Percentiles rank a stretch among this genome's conserved stretches.
phyloP scores from a whole-genome alignment of 2,797 vertebrate species.

The Alouatta caraya region DNA sequence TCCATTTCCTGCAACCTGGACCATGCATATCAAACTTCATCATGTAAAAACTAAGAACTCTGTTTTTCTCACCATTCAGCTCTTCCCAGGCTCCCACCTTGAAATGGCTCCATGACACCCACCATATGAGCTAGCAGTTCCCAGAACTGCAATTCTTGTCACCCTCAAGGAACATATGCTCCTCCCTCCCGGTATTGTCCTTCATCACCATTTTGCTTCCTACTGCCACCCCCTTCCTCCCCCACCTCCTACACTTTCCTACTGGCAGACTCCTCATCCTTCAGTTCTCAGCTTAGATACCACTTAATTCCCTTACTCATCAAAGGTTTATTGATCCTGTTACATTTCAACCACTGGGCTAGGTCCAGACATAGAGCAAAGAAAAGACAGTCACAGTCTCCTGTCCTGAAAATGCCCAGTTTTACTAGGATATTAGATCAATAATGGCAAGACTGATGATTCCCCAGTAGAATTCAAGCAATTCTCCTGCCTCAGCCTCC shows the following conservation, averaged over 20 bases:
- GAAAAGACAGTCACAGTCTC: background rate
- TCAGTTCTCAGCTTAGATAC: background rate
- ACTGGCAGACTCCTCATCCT: background rate
- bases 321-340: background rate
- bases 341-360: background rate
- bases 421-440: background rate
- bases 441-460: background rate
- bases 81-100: background rate
- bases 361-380: background rate
- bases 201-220: background rate
- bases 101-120: background rate
- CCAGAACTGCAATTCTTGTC: background rate
- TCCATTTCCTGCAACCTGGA: background rate
- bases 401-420: background rate
- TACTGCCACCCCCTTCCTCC: background rate
- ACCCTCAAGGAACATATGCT: background rate
- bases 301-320: background rate
- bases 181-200: background rate
- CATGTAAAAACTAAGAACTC: background rate
- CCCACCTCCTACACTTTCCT: background rate
- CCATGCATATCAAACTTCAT: background rate
- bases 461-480: too few species aligned
- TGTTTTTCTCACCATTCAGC: background rate
- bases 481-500: too few species aligned
- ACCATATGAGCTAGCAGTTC: background rate